phyloP scores from a whole-genome alignment of 2,888 invertebrate genomes.

The Stramonita haemastoma region DNA sequence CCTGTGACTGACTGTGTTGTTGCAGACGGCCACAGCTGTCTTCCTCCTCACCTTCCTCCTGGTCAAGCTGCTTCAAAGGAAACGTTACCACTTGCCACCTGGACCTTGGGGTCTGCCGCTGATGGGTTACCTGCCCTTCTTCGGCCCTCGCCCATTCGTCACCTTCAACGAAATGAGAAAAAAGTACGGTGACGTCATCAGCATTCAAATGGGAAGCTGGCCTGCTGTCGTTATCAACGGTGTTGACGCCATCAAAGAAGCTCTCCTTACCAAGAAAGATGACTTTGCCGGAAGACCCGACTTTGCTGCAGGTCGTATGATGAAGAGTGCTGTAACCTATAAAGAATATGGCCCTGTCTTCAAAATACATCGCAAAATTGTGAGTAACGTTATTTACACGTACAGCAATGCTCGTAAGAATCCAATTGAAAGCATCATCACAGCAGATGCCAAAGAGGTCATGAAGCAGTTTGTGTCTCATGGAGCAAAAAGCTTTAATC shows the following conservation, averaged over 20 bases:
- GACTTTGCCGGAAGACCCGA: conserved; percentile 51
- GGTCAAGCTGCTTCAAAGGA: conserved; percentile 25
- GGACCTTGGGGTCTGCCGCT: conserved; percentile 57
- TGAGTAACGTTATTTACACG: conserved; percentile 49
- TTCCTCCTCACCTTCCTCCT: conserved; percentile 22
- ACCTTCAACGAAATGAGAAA: conserved; percentile 50
- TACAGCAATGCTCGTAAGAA: conserved; percentile 44
- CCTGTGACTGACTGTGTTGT: too few relatives aligned
- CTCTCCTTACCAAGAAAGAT: conserved; percentile 40
- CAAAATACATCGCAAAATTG: conserved; percentile 54
- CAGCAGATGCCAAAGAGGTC: conserved; percentile 39
- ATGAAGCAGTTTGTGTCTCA: conserved; percentile 26
- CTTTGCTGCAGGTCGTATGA: conserved; percentile 42
- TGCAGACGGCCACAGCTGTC: background rate
- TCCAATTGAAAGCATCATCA: conserved; percentile 44
- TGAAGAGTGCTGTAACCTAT: conserved; percentile 37
- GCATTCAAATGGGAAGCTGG: conserved; percentile 53
- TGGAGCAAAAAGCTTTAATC: conserved; percentile 30
- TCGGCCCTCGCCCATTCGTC: conserved; percentile 48
- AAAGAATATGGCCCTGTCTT: conserved; percentile 47
- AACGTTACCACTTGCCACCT: conserved; percentile 36
- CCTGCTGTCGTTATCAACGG: conserved; percentile 56
- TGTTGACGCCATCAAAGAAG: conserved; percentile 45
- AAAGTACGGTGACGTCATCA: conserved; percentile 54
- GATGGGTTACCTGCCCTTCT: conserved; percentile 55